Base-by-base conservation (phyloP, 1,140 invertebrate species). In the Dendroctonus valens region DNA sequence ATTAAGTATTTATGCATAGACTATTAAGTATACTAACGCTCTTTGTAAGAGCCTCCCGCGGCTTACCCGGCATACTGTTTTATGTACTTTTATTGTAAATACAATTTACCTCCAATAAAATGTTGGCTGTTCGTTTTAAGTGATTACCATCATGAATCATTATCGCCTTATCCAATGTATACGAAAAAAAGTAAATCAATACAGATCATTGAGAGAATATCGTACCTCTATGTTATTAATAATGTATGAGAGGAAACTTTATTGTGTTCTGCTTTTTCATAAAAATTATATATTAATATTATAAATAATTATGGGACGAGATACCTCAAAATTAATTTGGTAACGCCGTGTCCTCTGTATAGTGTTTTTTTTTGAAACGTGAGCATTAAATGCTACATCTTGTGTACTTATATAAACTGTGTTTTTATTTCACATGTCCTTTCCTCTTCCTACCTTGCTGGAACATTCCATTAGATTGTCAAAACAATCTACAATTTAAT, bases 351-450 rank as follows among this genome's bases (percentile, higher is more conserved):
- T 83, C 81, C 81, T 83, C 82, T 84, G 83, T 83, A 83, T 83
- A 83, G 82, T 83, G 82, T 83, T 84, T 83, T 83, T 83, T 75
- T 84, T 84, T 83, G 82, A 83, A 84, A 83, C 82, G 81, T 83
- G 79, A 83, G 83, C 83, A 84, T 83, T 84, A 84, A 84, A 84
- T 84, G 83, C 83, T 83, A 81, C 82, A 83, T 83, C 82, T 84
- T 84, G 83, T 84, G 83, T 83, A 84, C 77, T 76, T 78, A 78
- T 80, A 77, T 77, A 79, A 80, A 78, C 76, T 74, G 77, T 79
- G 74, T 77, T 80, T 77, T 73, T 75, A 80, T 78, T 79, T 74
- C 14, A 3, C 26, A 26, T 26, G 26, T 26, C 26, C 26, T 26
- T 26, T 26, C 26, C 26, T 26, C 26, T 26, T 26, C 26, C 26